Evolutionary conservation across 2,888 invertebrate species (phyloP), one percentile per base, ranked within the genome.

Genomic region (Periphyllus acericola): DNA sequence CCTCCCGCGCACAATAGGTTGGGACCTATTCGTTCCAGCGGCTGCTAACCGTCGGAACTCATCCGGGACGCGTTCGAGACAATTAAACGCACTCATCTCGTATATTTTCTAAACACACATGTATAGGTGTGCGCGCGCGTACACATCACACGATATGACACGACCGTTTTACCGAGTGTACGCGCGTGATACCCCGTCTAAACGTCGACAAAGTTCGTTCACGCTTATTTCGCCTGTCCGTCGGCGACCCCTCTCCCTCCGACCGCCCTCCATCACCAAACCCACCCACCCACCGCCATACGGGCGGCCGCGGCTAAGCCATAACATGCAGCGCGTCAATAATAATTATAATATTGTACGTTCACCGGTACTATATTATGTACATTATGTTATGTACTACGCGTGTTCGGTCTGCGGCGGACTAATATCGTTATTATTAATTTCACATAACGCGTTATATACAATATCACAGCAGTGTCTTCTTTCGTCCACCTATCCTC

Each of bases 31-130:
- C 40, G 83, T 83, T 83, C 83, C 83, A 75, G 83, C 40, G 21
- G 83, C 74, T 83, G 83, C 74, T 83, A 83, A 83, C 83, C n/a
- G 40, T 75, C n/a, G 55, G 55, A 83, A 83, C 83, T n/a, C 74
- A 75, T 83, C 75, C 75, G 81, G 81, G 40, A 46, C 68, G 46
- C 34, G 55, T 66, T 80, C 66, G 66, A n/a, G n/a, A 40, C 80
- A 55, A 55, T n/a, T 66, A 68, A 6, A 29, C 68, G 68, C 1
- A 29, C 25, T 3, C 60, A 29, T 25, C 25, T 3, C 60, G 8
- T 25, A 1, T 46, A 46, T 46, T 1, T 40, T n/a, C n/a, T 19
- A 19, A 60, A 21, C 29, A 6, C 29, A 14, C 6, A 11, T 29
- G 3, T 29, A 2, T 29, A 14, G 3, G 3, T 14, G 11, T 29